These are phyloP conservation scores for Acrocyrtus sp. DNA, from an alignment of 2,888 invertebrate genomes.

Conservation along the genomic window DNA sequence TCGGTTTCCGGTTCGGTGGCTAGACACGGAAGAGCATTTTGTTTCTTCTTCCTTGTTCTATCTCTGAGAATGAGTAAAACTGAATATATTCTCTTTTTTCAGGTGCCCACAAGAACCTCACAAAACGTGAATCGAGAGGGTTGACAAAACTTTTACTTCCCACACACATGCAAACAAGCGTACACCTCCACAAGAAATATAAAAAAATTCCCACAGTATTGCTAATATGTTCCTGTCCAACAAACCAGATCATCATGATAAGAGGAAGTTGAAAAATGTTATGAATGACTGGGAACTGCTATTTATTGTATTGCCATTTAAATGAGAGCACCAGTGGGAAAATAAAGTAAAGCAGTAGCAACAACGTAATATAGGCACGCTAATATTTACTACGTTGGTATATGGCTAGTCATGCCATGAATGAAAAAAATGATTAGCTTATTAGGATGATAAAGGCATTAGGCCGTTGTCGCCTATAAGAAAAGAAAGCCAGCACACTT, in stretches of 20 bases:
- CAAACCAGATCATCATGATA: neutral
- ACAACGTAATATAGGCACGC: neutral
- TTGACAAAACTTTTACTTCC: no score
- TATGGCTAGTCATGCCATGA: neutral
- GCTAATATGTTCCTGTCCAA: neutral
- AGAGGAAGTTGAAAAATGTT: neutral
- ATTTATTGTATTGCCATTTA: slow-evolving; percentile 20
- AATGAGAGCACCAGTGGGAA: neutral
- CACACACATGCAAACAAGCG: no score
- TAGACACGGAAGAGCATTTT: no score
- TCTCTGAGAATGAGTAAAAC: no score
- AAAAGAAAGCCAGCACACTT: no score
- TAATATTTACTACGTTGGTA: neutral
- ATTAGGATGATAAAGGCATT: slow-evolving; percentile 1
- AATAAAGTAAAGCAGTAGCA: neutral
- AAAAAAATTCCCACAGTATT: no score
- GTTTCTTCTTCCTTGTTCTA: no score
- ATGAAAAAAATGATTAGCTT: neutral
- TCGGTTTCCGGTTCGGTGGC: no score
- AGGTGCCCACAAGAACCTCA: no score
- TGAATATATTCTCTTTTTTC: no score
- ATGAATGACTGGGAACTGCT: neutral
- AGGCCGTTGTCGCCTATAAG: slow-evolving; percentile 2
- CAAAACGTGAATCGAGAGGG: no score
- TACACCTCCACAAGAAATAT: no score